Evolutionary conservation across 2,113 vertebrate species (phyloP).

Genomic region (Osmerus mordax): DNA sequence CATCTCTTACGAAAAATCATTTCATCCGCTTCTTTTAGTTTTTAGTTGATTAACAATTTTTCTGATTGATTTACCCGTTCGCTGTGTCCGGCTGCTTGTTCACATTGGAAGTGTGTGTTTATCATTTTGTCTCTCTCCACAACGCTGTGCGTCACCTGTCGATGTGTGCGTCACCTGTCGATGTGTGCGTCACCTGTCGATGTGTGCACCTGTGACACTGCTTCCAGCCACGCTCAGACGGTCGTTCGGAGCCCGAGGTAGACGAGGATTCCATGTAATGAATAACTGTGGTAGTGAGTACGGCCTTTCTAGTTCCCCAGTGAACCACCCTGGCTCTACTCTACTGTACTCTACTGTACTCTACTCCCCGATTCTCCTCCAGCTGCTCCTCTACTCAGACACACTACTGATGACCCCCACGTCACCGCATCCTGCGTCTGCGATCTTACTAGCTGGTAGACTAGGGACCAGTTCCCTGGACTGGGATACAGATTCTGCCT

Average conservation of each 20-base stretch:
- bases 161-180: not conserved
- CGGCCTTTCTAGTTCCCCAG: slow-evolving; percentile 69
- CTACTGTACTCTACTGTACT: slow-evolving; percentile 16
- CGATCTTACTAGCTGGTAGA: no score
- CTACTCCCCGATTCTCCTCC: no score
- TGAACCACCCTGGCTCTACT: slow-evolving; percentile 47
- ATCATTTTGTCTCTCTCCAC: slow-evolving; percentile 64
- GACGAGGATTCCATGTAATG: slow-evolving; percentile 79
- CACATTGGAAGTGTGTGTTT: slow-evolving; percentile 16
- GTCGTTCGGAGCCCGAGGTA: slow-evolving; percentile 94
- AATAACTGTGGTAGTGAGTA: slow-evolving; percentile 83
- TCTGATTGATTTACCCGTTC: slow-evolving; percentile 12
- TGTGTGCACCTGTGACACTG: no score
- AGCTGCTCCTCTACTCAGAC: no score
- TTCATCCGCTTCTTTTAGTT: not conserved
- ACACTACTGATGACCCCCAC: no score
- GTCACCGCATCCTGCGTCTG: no score
- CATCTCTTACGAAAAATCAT: no score
- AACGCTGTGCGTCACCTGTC: slow-evolving; percentile 81
- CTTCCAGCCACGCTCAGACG: slow-evolving; percentile 83
- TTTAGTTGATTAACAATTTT: not conserved
- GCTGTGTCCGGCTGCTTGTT: slow-evolving; percentile 29
- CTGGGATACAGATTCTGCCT: no score
- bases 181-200: no score
- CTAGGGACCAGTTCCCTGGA: no score